phyloP scores from a whole-genome alignment of 2,888 invertebrate species.

The Drosophila colorata region DNA sequence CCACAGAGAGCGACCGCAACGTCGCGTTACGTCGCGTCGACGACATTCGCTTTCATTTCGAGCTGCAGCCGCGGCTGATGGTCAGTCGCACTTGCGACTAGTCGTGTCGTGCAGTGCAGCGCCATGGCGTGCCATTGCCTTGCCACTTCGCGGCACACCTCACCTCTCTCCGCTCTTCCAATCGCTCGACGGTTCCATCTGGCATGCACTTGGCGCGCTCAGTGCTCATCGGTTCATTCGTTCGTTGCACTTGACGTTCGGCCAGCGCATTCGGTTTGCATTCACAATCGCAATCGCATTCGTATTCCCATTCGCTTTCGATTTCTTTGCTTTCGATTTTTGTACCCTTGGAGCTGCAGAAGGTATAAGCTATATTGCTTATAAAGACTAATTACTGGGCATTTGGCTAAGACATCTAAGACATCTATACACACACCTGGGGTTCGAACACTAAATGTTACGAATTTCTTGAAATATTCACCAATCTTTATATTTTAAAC shows the following conservation, averaged over 20 bases:
- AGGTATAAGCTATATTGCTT: constrained; percentile 20
- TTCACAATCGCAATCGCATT: constrained; percentile 49
- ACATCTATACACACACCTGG: too few relatives aligned
- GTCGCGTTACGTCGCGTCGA: constrained; percentile 30
- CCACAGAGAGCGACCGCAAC: constrained; percentile 43
- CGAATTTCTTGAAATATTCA: too few relatives aligned
- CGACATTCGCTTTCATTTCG: constrained; percentile 79
- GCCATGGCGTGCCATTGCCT: constrained; percentile 59
- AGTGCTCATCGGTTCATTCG: constrained; percentile 60
- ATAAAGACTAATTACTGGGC: too few relatives aligned
- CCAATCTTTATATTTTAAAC: too few relatives aligned
- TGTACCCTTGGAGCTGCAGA: constrained; percentile 66
- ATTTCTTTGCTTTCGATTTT: constrained; percentile 80
- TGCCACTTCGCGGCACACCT: constrained; percentile 53
- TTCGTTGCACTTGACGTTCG: constrained; percentile 76
- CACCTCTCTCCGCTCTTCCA: constrained; percentile 1
- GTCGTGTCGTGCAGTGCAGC: constrained; percentile 50
- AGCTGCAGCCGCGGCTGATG: constrained; percentile 58
- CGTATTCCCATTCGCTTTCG: constrained; percentile 61
- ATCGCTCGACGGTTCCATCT: constrained; percentile 8
- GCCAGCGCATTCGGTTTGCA: constrained; percentile 18
- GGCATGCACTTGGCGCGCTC: constrained; percentile 50
- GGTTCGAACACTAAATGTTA: too few relatives aligned
- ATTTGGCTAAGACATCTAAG: too few relatives aligned
- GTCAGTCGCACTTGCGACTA: constrained; percentile 70